A percentile compares a stretch with the other conserved stretches of the same genome.
Conservation (phyloP, 2,113 vertebrate genomes). For the Microcebus griseorufus region DNA sequence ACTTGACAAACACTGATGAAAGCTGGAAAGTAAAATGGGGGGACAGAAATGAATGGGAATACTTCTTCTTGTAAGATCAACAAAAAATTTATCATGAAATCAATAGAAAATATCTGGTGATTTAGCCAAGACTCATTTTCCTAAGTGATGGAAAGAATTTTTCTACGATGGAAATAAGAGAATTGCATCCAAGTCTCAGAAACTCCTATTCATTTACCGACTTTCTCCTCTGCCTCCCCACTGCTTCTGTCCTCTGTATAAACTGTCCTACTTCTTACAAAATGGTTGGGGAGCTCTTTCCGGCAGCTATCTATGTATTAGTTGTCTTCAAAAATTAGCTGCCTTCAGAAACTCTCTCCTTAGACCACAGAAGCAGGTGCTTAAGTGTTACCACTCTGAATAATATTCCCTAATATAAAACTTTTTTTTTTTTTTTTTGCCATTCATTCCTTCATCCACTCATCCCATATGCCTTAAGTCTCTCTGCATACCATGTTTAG, state of each 20-base stretch:
- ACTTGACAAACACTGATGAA: not conserved
- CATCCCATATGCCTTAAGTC: not conserved
- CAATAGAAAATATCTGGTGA: slow-evolving; percentile 40
- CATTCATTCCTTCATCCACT: not conserved
- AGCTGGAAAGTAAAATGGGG: not conserved
- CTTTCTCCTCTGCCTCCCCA: not conserved
- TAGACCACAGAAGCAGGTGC: not conserved
- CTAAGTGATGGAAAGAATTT: slow-evolving; percentile 51
- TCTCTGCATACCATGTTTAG: not conserved
- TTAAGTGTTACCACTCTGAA: not conserved
- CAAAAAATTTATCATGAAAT: slow-evolving; percentile 51
- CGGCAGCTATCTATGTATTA: slow-evolving; percentile 25
- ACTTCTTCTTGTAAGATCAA: not conserved
- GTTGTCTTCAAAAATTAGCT: too few species aligned
- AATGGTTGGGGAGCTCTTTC: slow-evolving; percentile 45
- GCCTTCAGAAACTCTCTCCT: slow-evolving; percentile 28
- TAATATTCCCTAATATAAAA: not conserved
- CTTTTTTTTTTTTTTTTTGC: not conserved
- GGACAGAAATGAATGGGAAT: not conserved
- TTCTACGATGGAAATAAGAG: not conserved
- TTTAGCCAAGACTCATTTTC: slow-evolving; percentile 40
- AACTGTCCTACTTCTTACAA: slow-evolving; percentile 52
- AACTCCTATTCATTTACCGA: not conserved
- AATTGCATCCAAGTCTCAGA: not conserved
- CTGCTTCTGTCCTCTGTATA: not conserved